phyloP scores from a whole-genome alignment of 2,888 invertebrate genomes.

The Aspidiotus rigidus region DNA sequence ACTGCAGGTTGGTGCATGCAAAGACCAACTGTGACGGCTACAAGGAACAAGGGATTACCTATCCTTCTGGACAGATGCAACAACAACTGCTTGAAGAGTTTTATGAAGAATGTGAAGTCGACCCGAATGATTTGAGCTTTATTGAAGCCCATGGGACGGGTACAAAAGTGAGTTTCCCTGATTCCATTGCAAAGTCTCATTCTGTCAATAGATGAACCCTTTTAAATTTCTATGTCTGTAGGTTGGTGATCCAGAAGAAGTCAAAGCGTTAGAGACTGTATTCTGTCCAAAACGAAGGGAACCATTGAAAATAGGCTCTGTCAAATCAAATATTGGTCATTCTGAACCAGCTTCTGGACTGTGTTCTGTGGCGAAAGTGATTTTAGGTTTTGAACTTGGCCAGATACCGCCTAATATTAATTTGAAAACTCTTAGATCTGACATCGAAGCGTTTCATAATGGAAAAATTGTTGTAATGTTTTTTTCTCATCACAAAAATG shows the following conservation, averaged over 20 bases:
- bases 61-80: slow-evolving; percentile 51
- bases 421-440: slow-evolving; percentile 52
- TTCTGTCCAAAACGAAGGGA: slow-evolving; percentile 65
- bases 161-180: slow-evolving; percentile 45
- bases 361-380: slow-evolving; percentile 71
- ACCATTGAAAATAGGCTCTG: slow-evolving; percentile 75
- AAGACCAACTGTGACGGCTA: slow-evolving; percentile 74
- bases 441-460: slow-evolving; percentile 50
- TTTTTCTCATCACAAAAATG: background rate
- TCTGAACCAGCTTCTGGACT: slow-evolving; percentile 78
- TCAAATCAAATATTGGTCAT: slow-evolving; percentile 92
- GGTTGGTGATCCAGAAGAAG: slow-evolving; percentile 88
- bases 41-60: slow-evolving; percentile 60
- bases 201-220: too few species aligned
- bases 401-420: slow-evolving; percentile 79
- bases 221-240: slow-evolving; percentile 17
- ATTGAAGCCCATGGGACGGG: slow-evolving; percentile 79
- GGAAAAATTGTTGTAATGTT: slow-evolving; percentile 45
- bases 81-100: slow-evolving; percentile 45
- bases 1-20: slow-evolving; percentile 63
- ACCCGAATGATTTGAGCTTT: slow-evolving; percentile 61
- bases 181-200: too few species aligned
- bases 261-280: slow-evolving; percentile 68
- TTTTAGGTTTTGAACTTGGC: slow-evolving; percentile 71
- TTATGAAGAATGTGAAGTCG: slow-evolving; percentile 54